Conservation (phyloP, 2,888 invertebrate genomes). For the Hoplodrina ambigua region DNA sequence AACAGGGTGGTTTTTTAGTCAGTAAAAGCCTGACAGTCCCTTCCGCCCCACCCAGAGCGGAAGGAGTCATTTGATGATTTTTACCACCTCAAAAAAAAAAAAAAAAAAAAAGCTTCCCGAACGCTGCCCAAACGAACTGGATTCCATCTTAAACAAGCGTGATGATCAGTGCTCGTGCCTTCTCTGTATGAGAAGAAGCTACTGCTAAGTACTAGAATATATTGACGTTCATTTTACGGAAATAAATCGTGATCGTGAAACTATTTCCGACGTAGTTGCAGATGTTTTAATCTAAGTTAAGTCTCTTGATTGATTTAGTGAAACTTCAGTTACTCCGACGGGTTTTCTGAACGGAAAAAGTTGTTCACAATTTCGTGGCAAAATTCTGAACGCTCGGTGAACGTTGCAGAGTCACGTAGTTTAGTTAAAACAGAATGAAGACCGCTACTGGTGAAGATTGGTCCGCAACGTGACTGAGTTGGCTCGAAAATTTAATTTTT, state of each 20-base stretch:
- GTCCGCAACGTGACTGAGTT: neutral
- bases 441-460: neutral
- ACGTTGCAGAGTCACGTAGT: neutral
- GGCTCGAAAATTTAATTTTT: too few relatives aligned
- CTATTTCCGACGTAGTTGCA: conserved; percentile 8
- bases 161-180: too few relatives aligned
- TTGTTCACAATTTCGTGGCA: conserved; percentile 5
- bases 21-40: too few relatives aligned
- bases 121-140: too few relatives aligned
- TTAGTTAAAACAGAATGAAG: neutral
- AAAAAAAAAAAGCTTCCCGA: too few relatives aligned
- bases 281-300: conserved; percentile 34
- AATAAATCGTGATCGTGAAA: conserved; percentile 7
- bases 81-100: too few relatives aligned
- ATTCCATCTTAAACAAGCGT: too few relatives aligned
- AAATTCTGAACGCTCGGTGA: conserved; percentile 6
- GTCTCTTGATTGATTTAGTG: conserved; percentile 33
- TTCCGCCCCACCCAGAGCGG: too few relatives aligned
- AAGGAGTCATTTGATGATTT: too few relatives aligned
- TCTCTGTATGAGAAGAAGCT: too few relatives aligned
- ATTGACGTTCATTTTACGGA: neutral
- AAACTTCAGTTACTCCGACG: conserved; percentile 6
- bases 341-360: conserved; percentile 1
- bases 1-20: too few relatives aligned
- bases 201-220: neutral